A percentile compares a stretch with the other conserved stretches of the same genome.
Conservation (phyloP, 2,797 vertebrate species). For the Heteromormyrus szaboi region DNA sequence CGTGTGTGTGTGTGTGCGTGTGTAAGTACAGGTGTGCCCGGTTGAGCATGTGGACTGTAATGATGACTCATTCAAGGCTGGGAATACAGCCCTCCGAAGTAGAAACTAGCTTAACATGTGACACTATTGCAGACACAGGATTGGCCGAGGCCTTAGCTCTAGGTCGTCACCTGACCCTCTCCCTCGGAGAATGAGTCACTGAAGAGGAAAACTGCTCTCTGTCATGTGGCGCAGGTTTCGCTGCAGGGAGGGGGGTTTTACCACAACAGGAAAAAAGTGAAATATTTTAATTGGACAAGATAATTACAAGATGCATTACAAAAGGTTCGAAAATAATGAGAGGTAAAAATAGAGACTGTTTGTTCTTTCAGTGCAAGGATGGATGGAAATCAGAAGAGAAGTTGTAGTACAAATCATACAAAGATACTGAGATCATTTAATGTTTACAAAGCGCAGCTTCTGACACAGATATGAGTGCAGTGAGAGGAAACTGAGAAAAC, state of each 20-base stretch:
- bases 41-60: background rate
- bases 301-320: background rate
- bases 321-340: background rate
- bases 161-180: slow-evolving; percentile 22
- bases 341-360: background rate
- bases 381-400: background rate
- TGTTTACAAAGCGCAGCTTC: background rate
- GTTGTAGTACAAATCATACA: background rate
- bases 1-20: background rate
- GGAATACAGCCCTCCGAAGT: slow-evolving; percentile 1
- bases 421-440: background rate
- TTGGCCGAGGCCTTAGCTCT: slow-evolving; percentile 10
- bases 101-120: slow-evolving; percentile 5
- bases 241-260: background rate
- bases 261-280: background rate
- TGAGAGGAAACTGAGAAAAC: background rate
- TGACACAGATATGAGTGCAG: background rate
- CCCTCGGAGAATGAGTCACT: slow-evolving; percentile 7
- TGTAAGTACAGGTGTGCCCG: background rate
- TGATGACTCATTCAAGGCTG: slow-evolving; percentile 19
- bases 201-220: slow-evolving; percentile 12
- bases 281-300: background rate
- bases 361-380: background rate
- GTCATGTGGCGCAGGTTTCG: background rate
- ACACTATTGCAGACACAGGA: background rate